Percentiles rank a stretch among this genome's conserved stretches.
phyloP scores from a whole-genome alignment of 2,797 vertebrate species.

The Acridotheres tristis region DNA sequence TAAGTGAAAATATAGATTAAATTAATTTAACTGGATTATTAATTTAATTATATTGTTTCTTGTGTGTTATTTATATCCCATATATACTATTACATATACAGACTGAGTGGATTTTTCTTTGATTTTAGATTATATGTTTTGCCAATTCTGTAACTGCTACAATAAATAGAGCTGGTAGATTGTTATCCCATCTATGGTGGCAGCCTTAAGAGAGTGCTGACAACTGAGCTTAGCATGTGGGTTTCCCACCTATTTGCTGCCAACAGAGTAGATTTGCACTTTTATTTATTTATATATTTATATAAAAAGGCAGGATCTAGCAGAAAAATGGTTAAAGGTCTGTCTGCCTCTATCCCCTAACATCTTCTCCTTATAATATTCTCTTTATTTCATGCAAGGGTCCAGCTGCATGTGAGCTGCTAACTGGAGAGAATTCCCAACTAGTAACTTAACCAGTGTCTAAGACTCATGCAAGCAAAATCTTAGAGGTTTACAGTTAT shows the following conservation, averaged over 20 bases:
- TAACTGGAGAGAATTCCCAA: neutral
- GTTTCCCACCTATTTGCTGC: constrained; percentile 58
- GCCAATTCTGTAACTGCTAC: neutral
- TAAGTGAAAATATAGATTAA: neutral
- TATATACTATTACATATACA: neutral
- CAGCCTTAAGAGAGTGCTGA: neutral
- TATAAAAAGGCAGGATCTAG: neutral
- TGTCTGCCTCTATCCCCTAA: neutral
- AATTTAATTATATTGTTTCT: neutral
- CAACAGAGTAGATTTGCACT: neutral
- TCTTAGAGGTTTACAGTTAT: neutral
- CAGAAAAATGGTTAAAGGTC: neutral
- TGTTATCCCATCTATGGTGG: neutral
- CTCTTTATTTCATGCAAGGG: neutral
- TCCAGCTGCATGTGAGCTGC: neutral
- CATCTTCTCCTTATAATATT: neutral
- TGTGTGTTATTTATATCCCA: neutral
- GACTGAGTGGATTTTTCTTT: neutral
- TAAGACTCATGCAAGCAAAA: neutral
- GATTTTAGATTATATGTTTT: neutral
- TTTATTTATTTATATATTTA: neutral
- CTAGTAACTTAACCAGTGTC: neutral
- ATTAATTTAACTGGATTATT: neutral
- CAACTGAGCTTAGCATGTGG: neutral
- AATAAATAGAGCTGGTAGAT: neutral